A percentile compares a stretch with the other conserved stretches of the same genome.
phyloP scores from a whole-genome alignment of 2,113 vertebrate genomes.

The Caretta caretta region DNA sequence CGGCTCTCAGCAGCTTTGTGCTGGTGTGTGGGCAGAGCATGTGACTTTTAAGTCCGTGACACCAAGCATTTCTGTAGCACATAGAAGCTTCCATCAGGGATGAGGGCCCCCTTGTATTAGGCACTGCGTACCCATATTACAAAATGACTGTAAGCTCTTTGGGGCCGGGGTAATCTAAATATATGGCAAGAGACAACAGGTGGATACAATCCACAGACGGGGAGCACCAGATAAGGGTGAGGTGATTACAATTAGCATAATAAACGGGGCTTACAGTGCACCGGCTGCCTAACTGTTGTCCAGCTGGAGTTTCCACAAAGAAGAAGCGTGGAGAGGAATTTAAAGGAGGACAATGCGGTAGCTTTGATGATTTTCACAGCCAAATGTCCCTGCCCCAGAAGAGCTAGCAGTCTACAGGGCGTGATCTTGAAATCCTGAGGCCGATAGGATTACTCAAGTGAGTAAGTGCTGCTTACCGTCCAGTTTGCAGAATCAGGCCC shows the following conservation, averaged over 20 bases:
- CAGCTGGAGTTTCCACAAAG: not conserved
- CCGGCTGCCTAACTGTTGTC: conserved; percentile 53
- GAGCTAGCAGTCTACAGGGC: not conserved
- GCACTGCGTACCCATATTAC: not conserved
- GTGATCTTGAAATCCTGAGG: not conserved
- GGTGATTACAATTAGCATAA: conserved; percentile 59
- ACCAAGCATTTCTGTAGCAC: not conserved
- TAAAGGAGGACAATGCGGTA: not conserved
- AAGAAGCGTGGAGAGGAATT: conserved; percentile 2
- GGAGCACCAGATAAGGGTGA: not conserved
- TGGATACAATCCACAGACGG: conserved; percentile 69
- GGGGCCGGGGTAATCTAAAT: conserved; percentile 23
- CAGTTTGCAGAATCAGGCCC: not conserved
- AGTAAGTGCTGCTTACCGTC: fast-evolving
- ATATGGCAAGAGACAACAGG: conserved; percentile 37
- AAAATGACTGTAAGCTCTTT: not conserved
- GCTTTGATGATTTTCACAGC: not conserved
- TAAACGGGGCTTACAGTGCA: not conserved
- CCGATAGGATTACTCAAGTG: fast-evolving
- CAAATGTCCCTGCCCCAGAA: not conserved
- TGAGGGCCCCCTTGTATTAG: not conserved
- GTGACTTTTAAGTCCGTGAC: not conserved
- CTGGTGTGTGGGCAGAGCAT: not conserved
- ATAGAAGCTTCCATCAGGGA: not conserved
- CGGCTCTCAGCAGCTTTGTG: not conserved